Evolutionary conservation across 2,113 vertebrate species (phyloP).

Genomic region (Antennarius striatus): DNA sequence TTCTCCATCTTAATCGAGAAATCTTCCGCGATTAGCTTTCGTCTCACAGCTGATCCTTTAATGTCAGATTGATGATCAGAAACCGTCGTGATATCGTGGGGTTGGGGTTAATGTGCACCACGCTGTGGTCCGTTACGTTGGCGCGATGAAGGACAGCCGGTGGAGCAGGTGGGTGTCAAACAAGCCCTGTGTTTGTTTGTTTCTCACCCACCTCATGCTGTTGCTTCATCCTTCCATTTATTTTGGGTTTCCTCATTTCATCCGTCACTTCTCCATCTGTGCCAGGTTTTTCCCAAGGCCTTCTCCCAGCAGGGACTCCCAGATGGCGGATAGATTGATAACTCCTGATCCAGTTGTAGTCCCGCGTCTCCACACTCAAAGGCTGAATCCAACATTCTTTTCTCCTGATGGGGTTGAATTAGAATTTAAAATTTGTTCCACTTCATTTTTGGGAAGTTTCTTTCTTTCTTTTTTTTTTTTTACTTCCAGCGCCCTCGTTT

Average conservation of each 20-base stretch:
- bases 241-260: slow-evolving; percentile 54
- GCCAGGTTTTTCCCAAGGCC: slow-evolving; percentile 52
- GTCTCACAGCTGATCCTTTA: slow-evolving; percentile 29
- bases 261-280: slow-evolving; percentile 20
- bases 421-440: not conserved
- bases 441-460: not conserved
- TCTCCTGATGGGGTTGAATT: not conserved
- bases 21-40: slow-evolving; percentile 30
- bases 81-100: no score
- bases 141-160: slow-evolving; percentile 20
- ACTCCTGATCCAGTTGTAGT: not conserved
- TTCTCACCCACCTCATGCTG: slow-evolving; percentile 30
- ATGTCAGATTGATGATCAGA: not conserved
- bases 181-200: slow-evolving; percentile 58
- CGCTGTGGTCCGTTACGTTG: not conserved
- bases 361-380: not conserved
- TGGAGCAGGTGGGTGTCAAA: slow-evolving; percentile 59
- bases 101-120: not conserved
- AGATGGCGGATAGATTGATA: slow-evolving; percentile 37
- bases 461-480: not conserved
- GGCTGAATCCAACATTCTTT: not conserved
- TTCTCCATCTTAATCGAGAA: slow-evolving; percentile 36
- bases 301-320: slow-evolving; percentile 44
- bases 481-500: not conserved
- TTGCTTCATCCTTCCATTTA: slow-evolving; percentile 48